Conservation (phyloP, 2,888 invertebrate species). For the Boloria selene region DNA sequence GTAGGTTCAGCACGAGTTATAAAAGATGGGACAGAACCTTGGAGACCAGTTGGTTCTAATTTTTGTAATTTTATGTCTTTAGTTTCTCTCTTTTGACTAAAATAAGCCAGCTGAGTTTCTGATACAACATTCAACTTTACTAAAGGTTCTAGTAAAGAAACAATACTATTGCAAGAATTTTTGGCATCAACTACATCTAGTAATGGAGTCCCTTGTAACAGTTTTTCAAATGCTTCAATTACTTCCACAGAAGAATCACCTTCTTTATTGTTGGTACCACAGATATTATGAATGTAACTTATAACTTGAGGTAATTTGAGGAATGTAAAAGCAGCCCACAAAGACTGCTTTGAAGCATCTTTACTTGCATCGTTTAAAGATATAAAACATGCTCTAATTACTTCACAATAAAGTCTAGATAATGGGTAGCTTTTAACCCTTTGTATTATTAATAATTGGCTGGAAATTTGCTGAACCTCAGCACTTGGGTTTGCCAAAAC, state of each 20-base stretch:
- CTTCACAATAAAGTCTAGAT: conserved; percentile 92
- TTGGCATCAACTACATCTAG: conserved; percentile 95
- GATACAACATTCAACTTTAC: conserved; percentile 90
- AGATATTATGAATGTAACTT: conserved; percentile 84
- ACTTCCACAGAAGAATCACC: conserved; percentile 88
- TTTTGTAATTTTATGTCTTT: conserved; percentile 85
- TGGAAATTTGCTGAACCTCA: conserved; percentile 90
- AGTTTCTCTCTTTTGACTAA: conserved; percentile 84
- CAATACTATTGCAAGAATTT: conserved; percentile 93
- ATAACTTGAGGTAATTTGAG: conserved; percentile 93
- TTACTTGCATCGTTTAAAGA: conserved; percentile 94
- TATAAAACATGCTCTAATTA: conserved; percentile 93
- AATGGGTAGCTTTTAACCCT: conserved; percentile 91
- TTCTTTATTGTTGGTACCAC: conserved; percentile 81
- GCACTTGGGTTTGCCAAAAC: conserved; percentile 92
- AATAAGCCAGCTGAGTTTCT: conserved; percentile 88
- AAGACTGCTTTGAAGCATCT: conserved; percentile 89
- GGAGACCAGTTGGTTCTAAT: conserved; percentile 85
- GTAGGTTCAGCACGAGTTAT: conserved; percentile 95
- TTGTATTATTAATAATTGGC: conserved; percentile 92
- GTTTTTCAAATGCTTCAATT: conserved; percentile 90
- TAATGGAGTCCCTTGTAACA: conserved; percentile 92
- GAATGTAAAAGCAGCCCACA: conserved; percentile 97
- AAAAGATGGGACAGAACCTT: conserved; percentile 89
- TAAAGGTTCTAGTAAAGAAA: conserved; percentile 91